Conservation (phyloP, 2,888 invertebrate species). For the Coenonympha arcania region DNA sequence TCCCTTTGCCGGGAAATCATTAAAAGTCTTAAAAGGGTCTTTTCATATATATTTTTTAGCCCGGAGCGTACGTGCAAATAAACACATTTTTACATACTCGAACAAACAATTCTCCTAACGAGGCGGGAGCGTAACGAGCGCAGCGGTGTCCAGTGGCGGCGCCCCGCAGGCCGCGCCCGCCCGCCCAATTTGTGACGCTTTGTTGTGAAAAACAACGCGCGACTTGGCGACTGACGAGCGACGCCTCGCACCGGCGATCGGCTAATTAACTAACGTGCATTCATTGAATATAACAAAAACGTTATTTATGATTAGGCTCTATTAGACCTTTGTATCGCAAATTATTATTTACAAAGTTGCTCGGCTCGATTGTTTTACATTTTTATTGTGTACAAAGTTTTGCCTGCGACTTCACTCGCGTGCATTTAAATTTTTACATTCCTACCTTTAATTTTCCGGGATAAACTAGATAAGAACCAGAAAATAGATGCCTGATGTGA, state of each 20-base stretch:
- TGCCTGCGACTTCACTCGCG: too few relatives aligned
- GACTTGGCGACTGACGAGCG: slow-evolving; percentile 11
- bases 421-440: too few relatives aligned
- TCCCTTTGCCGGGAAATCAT: slow-evolving; percentile 75
- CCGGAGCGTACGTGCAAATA: slow-evolving; percentile 73
- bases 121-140: slow-evolving; percentile 68
- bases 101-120: slow-evolving; percentile 74
- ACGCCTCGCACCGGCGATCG: neutral
- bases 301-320: neutral
- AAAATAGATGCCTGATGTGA: too few relatives aligned
- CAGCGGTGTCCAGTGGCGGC: slow-evolving; percentile 34
- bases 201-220: slow-evolving; percentile 10
- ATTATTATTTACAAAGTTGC: too few relatives aligned
- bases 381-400: too few relatives aligned
- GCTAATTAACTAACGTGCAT: slow-evolving; percentile 3
- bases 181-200: slow-evolving; percentile 14
- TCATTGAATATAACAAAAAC: neutral
- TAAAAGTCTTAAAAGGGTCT: slow-evolving; percentile 75
- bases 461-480: too few relatives aligned
- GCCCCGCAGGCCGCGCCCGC: slow-evolving; percentile 6
- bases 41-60: slow-evolving; percentile 69
- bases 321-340: too few relatives aligned
- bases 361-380: too few relatives aligned
- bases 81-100: slow-evolving; percentile 75
- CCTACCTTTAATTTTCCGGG: too few relatives aligned